Conservation (phyloP, 2,797 vertebrate genomes). For the Amblyraja radiata region DNA sequence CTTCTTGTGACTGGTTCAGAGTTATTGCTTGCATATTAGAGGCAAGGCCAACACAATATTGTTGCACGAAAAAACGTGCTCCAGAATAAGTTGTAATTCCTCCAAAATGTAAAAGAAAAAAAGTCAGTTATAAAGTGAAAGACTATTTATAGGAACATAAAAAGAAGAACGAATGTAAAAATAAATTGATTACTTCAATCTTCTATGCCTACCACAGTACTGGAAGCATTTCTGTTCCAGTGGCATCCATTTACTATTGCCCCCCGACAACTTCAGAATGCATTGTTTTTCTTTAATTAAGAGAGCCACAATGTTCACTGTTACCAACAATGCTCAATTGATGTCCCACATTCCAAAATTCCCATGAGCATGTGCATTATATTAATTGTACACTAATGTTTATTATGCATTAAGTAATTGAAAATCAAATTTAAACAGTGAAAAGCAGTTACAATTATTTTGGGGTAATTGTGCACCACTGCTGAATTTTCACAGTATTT, state of each 20-base stretch:
- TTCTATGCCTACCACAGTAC: not conserved
- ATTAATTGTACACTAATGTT: not conserved
- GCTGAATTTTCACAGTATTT: too few relatives aligned
- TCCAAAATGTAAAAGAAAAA: not conserved
- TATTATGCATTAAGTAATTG: too few relatives aligned
- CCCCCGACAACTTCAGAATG: not conserved
- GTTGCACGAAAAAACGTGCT: not conserved
- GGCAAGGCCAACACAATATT: not conserved
- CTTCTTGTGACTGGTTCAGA: not conserved
- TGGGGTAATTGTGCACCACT: too few relatives aligned
- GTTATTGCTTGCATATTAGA: not conserved
- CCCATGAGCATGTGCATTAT: not conserved
- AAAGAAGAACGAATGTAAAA: not conserved
- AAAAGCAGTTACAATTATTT: too few relatives aligned
- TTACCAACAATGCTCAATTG: not conserved
- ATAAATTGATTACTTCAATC: not conserved
- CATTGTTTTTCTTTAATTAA: not conserved
- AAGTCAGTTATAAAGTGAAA: not conserved
- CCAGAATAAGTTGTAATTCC: not conserved
- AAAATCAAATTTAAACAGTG: too few relatives aligned
- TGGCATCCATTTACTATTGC: not conserved
- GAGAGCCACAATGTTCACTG: too few relatives aligned
- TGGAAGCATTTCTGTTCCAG: not conserved
- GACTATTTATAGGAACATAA: not conserved
- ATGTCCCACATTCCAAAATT: not conserved